Percentiles rank a stretch among this genome's conserved stretches.
phyloP scores from a whole-genome alignment of 2,797 vertebrate species.

The Hydrophis major region DNA sequence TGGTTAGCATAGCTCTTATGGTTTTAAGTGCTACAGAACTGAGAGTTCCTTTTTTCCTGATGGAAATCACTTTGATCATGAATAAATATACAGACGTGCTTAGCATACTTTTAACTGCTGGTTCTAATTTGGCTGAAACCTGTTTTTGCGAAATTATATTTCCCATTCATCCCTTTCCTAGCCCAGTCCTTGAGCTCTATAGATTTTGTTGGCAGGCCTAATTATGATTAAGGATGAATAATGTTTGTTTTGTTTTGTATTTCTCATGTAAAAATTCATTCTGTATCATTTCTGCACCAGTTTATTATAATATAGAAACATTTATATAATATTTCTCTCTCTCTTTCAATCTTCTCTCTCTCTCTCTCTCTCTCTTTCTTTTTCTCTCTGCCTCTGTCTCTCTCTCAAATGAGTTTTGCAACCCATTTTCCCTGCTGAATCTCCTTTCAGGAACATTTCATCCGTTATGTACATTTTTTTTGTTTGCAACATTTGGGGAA shows the following conservation, averaged over 20 bases:
- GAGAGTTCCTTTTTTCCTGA: conserved; percentile 33
- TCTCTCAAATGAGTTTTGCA: neutral
- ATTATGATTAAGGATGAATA: neutral
- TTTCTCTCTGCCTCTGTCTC: neutral
- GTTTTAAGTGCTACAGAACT: conserved; percentile 36
- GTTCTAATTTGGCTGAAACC: conserved; percentile 31
- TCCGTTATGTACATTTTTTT: neutral
- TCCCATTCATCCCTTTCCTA: neutral
- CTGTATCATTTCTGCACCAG: neutral
- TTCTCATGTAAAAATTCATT: neutral
- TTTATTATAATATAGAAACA: neutral
- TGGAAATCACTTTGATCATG: conserved; percentile 33
- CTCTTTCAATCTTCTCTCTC: neutral
- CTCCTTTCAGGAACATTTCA: neutral
- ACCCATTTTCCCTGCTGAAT: neutral
- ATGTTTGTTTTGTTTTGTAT: neutral
- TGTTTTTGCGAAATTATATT: neutral
- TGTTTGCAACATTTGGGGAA: neutral
- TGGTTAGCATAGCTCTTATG: conserved; percentile 42
- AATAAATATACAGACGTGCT: conserved; percentile 28
- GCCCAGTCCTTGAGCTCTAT: neutral
- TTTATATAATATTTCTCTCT: neutral
- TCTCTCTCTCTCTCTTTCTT: no score
- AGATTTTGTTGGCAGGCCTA: neutral
- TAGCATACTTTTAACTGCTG: neutral